These are phyloP conservation scores for Neolamprologus sp. DNA, from an alignment of 2,113 vertebrate species.

Conservation along the genomic window DNA sequence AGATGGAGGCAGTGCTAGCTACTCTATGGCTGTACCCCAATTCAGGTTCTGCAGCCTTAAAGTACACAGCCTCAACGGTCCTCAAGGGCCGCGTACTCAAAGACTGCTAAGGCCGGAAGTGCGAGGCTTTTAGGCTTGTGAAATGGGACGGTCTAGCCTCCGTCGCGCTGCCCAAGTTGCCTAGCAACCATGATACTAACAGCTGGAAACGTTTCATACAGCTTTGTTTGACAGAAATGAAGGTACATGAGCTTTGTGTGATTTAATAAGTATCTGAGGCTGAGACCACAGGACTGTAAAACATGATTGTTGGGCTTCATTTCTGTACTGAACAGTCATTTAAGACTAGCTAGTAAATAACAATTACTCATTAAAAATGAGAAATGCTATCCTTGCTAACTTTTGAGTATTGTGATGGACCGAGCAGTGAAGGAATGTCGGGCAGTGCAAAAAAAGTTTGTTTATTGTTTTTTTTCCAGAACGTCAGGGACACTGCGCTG, in stretches of 20 bases:
- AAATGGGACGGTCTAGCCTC: background rate
- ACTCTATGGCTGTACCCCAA: background rate
- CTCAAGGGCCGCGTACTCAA: background rate
- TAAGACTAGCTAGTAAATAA: background rate
- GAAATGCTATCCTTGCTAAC: background rate
- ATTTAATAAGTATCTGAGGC: background rate
- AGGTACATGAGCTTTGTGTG: background rate
- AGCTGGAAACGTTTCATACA: background rate
- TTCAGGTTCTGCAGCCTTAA: background rate
- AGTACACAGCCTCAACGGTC: fast-evolving
- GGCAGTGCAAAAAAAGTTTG: background rate
- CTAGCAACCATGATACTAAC: background rate
- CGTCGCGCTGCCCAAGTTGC: fast-evolving
- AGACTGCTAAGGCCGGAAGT: background rate
- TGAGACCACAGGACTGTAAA: background rate
- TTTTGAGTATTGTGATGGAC: background rate
- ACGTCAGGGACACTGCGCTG: no score
- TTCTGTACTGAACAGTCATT: background rate
- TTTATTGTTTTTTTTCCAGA: fast-evolving
- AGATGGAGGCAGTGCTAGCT: background rate
- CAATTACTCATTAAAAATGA: background rate
- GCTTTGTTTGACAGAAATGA: background rate
- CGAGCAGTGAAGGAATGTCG: fast-evolving
- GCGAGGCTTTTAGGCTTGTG: fast-evolving
- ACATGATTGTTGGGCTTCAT: background rate